Conservation (phyloP, 2,888 invertebrate genomes). For the Cheilosia urbana region DNA sequence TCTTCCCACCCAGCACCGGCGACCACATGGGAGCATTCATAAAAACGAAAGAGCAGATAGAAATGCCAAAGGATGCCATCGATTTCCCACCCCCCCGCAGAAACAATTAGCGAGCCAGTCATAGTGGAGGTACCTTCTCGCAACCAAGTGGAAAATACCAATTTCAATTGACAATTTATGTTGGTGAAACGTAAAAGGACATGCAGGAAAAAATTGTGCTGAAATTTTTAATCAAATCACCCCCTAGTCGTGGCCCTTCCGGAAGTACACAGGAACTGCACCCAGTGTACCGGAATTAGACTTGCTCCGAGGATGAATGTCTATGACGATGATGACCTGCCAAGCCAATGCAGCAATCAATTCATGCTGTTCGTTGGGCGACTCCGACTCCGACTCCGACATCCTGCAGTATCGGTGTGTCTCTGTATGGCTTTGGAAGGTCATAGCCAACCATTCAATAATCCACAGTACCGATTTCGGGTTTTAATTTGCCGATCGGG, state of each 20-base stretch:
- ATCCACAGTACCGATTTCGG: constrained; percentile 30
- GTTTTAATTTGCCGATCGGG: constrained; percentile 23
- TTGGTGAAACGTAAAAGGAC: constrained; percentile 27
- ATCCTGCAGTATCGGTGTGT: constrained; percentile 13
- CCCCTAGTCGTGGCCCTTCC: constrained; percentile 20
- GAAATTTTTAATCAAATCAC: constrained; percentile 73
- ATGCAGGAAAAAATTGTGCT: constrained; percentile 8
- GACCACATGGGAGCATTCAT: constrained; percentile 34
- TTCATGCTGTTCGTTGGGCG: constrained; percentile 49
- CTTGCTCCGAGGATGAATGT: constrained; percentile 51
- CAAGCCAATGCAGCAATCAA: constrained; percentile 67
- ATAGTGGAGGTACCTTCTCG: background rate
- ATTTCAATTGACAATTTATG: constrained; percentile 69
- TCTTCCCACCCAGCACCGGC: constrained; percentile 19
- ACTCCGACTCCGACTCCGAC: too few relatives aligned
- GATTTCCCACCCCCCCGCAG: constrained; percentile 41
- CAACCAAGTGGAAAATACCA: constrained; percentile 20
- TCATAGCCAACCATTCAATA: constrained; percentile 29
- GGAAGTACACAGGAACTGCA: constrained; percentile 65
- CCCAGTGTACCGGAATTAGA: constrained; percentile 66
- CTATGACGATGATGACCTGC: constrained; percentile 65
- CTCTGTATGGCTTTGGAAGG: background rate
- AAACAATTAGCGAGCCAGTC: constrained; percentile 63
- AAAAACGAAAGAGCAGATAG: constrained; percentile 38
- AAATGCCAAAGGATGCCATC: constrained; percentile 60